Evolutionary conservation across 2,113 vertebrate genomes (phyloP).

Genomic region (Platichthys flesus): DNA sequence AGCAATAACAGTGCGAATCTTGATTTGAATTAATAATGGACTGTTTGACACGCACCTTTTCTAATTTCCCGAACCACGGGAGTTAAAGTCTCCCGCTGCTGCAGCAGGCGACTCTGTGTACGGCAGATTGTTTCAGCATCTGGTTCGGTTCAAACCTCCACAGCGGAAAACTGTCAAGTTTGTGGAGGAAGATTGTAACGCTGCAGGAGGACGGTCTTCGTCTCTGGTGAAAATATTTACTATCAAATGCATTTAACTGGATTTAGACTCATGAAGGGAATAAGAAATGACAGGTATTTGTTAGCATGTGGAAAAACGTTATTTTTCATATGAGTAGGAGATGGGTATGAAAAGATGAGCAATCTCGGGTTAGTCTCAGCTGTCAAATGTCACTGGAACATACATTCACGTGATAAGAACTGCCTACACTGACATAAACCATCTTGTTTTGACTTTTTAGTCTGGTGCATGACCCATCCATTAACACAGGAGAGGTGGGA

Average conservation of each 20-base stretch:
- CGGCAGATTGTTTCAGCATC: conserved; percentile 34
- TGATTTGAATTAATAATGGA: conserved; percentile 2
- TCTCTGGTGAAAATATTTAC: neutral
- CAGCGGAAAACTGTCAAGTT: conserved; percentile 19
- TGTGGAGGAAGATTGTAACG: conserved; percentile 30
- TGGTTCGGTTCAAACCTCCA: conserved; percentile 35
- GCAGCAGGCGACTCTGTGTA: conserved; percentile 21
- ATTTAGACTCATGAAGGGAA: neutral
- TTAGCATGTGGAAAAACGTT: neutral
- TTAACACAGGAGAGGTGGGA: too few species aligned
- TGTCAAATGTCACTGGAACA: too few species aligned
- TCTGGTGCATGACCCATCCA: too few species aligned
- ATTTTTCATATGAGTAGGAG: neutral
- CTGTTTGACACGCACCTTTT: conserved; percentile 8
- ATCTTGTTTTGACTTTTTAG: too few species aligned
- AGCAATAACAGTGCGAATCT: neutral
- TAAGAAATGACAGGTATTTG: neutral
- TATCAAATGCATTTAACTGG: neutral
- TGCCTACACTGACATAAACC: too few species aligned
- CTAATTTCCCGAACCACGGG: conserved; percentile 30
- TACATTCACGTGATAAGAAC: too few species aligned
- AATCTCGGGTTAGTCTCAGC: too few species aligned
- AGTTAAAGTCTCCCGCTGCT: conserved; percentile 10
- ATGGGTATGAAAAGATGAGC: neutral
- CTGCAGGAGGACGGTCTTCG: conserved; percentile 15